These are phyloP conservation scores for Coptodon rendalli DNA, from an alignment of 2,113 vertebrate species.

Conservation along the genomic window DNA sequence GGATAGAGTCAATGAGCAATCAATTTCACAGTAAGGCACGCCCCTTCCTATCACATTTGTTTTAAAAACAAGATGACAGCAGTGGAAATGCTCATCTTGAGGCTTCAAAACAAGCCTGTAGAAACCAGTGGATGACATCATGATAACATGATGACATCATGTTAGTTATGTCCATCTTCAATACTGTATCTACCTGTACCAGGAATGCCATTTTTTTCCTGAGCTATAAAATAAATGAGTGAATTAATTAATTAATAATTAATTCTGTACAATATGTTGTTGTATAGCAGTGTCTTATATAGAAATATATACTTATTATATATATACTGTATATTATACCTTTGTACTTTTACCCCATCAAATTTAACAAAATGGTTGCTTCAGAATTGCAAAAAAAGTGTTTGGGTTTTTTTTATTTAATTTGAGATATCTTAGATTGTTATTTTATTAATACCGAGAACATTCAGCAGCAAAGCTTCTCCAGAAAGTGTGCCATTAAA, in stretches of 20 bases:
- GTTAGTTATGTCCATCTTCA: background rate
- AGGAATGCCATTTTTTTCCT: background rate
- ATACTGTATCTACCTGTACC: background rate
- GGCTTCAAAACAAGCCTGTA: background rate
- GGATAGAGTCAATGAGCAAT: background rate
- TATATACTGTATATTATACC: background rate
- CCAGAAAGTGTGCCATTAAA: background rate
- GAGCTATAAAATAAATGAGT: background rate
- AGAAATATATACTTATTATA: background rate
- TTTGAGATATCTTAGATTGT: background rate
- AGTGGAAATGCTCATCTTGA: background rate
- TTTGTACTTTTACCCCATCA: background rate
- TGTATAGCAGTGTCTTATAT: background rate
- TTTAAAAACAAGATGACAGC: background rate
- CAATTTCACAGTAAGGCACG: background rate
- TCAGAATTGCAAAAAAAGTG: background rate
- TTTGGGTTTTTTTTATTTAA: accelerated
- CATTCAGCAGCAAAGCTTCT: background rate
- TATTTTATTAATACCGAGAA: background rate
- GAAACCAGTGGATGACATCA: background rate
- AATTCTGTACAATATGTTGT: background rate
- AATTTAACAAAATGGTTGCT: background rate
- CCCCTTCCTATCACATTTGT: background rate
- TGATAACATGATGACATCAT: background rate
- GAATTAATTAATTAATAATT: background rate